Conservation (phyloP, 2,888 invertebrate genomes). For the Eupeodes latifasciatus region DNA sequence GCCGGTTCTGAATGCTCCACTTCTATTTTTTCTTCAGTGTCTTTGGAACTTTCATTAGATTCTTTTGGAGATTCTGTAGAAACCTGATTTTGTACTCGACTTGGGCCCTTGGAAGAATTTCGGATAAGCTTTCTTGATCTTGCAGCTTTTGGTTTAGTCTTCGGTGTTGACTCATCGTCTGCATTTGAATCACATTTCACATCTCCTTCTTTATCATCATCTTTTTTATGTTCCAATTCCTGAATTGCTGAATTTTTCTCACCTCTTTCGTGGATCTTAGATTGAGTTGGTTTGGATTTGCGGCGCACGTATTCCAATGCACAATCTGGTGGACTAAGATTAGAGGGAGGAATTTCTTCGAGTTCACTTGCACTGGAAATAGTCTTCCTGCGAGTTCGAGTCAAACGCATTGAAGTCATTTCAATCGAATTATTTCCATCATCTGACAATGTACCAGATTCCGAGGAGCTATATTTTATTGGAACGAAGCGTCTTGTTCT, state of each 20-base stretch:
- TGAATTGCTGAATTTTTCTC: background rate
- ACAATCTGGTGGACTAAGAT: conserved; percentile 23
- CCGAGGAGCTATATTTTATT: conserved; percentile 49
- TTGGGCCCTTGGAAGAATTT: background rate
- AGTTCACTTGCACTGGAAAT: conserved; percentile 54
- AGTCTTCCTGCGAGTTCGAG: conserved; percentile 57
- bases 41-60: background rate
- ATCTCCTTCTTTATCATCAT: background rate
- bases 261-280: background rate
- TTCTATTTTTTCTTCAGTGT: background rate
- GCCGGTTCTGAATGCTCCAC: background rate
- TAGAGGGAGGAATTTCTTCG: background rate
- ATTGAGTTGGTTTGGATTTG: background rate
- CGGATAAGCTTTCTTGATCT: background rate
- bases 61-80: background rate
- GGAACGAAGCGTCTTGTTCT: conserved; percentile 43
- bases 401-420: conserved; percentile 8
- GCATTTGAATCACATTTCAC: background rate
- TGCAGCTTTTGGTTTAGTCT: background rate
- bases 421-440: conserved; percentile 29
- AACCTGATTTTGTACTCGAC: background rate
- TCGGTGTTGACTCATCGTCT: background rate
- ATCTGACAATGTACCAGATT: conserved; percentile 45
- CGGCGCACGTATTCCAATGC: conserved; percentile 28
- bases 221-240: background rate